Conservation (phyloP, 2,797 vertebrate genomes). For the Hippopotamyrus pictus region DNA sequence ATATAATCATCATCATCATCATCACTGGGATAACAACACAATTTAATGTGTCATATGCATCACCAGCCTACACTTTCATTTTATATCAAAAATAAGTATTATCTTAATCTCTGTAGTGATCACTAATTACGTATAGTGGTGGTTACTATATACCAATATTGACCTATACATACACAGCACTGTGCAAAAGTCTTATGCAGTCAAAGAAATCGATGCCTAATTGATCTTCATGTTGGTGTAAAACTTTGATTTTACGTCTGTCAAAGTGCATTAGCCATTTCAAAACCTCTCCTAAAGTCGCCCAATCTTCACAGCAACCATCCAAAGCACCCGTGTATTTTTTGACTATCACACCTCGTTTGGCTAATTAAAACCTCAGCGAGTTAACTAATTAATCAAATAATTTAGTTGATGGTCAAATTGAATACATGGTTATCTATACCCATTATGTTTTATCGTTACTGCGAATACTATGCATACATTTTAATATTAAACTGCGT, state of each 20-base stretch:
- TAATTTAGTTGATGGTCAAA: background rate
- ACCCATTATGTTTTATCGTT: background rate
- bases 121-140: background rate
- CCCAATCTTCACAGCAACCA: background rate
- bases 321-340: background rate
- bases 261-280: background rate
- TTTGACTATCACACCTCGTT: background rate
- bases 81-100: background rate
- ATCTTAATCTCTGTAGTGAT: background rate
- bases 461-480: background rate
- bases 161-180: background rate
- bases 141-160: background rate
- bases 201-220: background rate
- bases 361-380: background rate
- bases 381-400: background rate
- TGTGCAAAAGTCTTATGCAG: background rate
- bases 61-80: background rate
- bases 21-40: background rate
- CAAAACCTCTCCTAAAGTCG: background rate
- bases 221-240: background rate
- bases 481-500: background rate
- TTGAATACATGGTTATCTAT: background rate
- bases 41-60: background rate
- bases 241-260: background rate
- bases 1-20: background rate